Percentiles rank a stretch among this genome's conserved stretches.
phyloP scores from a whole-genome alignment of 2,113 vertebrate species.

The Condylura cristata region DNA sequence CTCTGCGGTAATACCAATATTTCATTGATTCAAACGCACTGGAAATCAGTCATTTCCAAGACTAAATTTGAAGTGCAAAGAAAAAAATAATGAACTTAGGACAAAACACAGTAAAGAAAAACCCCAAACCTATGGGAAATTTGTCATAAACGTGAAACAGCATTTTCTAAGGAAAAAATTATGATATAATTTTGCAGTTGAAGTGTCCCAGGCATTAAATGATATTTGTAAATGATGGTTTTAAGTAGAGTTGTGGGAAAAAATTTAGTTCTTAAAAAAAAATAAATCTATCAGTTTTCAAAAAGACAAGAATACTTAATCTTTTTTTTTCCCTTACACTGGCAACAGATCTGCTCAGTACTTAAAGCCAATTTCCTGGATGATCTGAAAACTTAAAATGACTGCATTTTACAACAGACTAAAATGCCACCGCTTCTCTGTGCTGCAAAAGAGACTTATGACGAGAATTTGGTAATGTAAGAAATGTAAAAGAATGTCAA shows the following conservation, averaged over 20 bases:
- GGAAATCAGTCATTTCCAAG: neutral
- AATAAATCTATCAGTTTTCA: neutral
- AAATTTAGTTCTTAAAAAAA: neutral
- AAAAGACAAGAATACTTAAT: neutral
- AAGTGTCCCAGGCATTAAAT: neutral
- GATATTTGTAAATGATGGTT: neutral
- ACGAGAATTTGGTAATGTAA: neutral
- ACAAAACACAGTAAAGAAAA: neutral
- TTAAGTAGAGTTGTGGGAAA: constrained; percentile 14
- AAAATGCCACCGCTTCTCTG: neutral
- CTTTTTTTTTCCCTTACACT: neutral
- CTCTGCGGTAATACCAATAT: neutral
- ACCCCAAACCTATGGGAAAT: neutral
- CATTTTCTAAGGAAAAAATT: neutral
- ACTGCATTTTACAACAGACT: neutral
- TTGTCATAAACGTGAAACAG: neutral
- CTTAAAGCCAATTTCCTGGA: neutral
- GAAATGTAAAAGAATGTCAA: neutral
- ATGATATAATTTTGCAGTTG: neutral
- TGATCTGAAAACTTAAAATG: neutral
- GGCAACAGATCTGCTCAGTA: neutral
- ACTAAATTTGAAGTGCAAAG: constrained; percentile 30
- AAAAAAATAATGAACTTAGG: neutral
- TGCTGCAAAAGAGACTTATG: neutral
- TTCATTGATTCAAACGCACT: neutral